A percentile compares a stretch with the other conserved stretches of the same genome.
Evolutionary conservation across 2,113 vertebrate genomes (phyloP).

Genomic region (Naja naja): DNA sequence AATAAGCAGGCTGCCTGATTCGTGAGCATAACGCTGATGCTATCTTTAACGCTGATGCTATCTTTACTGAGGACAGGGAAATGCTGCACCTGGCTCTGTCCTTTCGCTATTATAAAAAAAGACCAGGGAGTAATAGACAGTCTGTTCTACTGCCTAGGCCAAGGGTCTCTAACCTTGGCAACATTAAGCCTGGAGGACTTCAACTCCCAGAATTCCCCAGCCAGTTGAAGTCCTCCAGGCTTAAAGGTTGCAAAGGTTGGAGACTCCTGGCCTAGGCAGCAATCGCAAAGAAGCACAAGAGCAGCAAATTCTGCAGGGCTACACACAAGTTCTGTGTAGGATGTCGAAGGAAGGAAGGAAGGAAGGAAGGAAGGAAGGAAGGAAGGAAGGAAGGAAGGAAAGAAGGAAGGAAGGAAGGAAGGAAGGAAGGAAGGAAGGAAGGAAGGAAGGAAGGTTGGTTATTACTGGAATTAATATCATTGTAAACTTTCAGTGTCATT

Average conservation of each 20-base stretch:
- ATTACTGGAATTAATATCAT: not conserved
- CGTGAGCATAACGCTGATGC: slow-evolving; percentile 40
- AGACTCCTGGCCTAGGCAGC: not conserved
- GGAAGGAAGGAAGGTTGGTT: not conserved
- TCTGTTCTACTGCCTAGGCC: not conserved
- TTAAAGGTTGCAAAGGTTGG: no score
- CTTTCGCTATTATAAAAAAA: slow-evolving; percentile 46
- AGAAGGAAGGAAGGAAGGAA: not conserved
- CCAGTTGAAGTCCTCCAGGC: no score
- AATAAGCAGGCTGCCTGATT: not conserved
- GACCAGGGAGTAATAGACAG: slow-evolving; percentile 45
- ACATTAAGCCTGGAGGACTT: no score
- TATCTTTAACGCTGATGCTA: slow-evolving; percentile 47
- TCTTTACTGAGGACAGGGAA: slow-evolving; percentile 50
- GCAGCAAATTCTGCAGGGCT: slow-evolving; percentile 2
- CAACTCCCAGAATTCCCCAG: no score
- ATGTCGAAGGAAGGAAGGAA: not conserved
- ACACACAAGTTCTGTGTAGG: rapidly evolving
- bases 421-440: not conserved
- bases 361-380: no score
- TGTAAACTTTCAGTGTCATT: not conserved
- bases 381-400: not conserved
- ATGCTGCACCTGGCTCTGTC: slow-evolving; percentile 81
- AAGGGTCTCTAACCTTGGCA: no score
- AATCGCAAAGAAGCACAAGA: slow-evolving; percentile 52